Percentiles rank a stretch among this genome's conserved stretches.
phyloP scores from a whole-genome alignment of 2,113 vertebrate species.

The Australoheros scitulus region DNA sequence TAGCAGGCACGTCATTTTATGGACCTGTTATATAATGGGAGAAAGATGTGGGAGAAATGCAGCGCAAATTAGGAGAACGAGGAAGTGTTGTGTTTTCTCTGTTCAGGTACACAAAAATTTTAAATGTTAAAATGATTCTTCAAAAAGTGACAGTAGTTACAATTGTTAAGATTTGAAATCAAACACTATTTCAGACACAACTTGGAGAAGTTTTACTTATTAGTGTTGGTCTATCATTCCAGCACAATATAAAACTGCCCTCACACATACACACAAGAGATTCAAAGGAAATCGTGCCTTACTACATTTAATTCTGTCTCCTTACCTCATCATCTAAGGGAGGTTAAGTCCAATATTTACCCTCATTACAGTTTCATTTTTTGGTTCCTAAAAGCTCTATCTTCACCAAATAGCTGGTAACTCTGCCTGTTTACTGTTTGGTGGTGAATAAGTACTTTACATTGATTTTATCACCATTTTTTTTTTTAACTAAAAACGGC shows the following conservation, averaged over 20 bases:
- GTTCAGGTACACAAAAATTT: neutral
- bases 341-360: neutral
- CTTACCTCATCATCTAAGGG: neutral
- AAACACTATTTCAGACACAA: neutral
- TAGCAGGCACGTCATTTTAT: conserved; percentile 26
- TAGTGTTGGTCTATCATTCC: neutral
- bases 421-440: neutral
- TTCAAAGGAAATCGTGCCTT: neutral
- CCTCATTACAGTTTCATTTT: neutral
- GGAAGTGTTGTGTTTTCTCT: neutral
- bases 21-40: conserved; percentile 45
- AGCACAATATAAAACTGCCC: neutral
- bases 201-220: neutral
- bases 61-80: neutral
- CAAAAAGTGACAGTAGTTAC: neutral
- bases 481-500: neutral
- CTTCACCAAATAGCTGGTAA: neutral
- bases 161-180: neutral
- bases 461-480: neutral
- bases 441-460: neutral
- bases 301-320: neutral
- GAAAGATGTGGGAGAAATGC: neutral
- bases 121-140: neutral
- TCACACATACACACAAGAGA: neutral
- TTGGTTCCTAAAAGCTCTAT: neutral